Percentiles rank a stretch among this genome's conserved stretches.
Evolutionary conservation across 2,113 vertebrate genomes (phyloP).

Genomic region (Bolborhynchus lineola): DNA sequence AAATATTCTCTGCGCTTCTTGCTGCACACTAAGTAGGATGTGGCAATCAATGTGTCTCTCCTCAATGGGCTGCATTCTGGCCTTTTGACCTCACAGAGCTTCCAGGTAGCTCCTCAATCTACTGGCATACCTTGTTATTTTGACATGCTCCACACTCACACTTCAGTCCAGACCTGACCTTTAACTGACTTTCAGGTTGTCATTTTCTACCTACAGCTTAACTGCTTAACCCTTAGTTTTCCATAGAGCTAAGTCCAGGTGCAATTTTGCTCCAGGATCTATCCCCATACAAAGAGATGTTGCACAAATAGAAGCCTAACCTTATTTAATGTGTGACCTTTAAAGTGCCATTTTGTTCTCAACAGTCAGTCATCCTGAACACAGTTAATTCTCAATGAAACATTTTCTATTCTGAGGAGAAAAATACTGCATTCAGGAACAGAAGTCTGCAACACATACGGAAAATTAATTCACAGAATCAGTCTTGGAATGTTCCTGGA

Average conservation of each 20-base stretch:
- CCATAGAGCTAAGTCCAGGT: neutral
- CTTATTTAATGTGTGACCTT: neutral
- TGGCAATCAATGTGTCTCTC: neutral
- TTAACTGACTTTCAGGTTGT: neutral
- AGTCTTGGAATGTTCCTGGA: neutral
- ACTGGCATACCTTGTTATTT: neutral
- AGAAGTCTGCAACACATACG: neutral
- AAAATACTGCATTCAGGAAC: neutral
- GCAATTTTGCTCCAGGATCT: neutral
- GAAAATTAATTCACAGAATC: neutral
- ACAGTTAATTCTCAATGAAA: neutral
- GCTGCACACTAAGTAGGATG: slow-evolving; percentile 2
- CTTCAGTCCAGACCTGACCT: neutral
- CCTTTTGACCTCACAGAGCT: slow-evolving; percentile 18
- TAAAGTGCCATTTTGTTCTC: neutral
- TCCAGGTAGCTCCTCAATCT: neutral
- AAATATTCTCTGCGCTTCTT: neutral
- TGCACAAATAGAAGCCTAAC: neutral
- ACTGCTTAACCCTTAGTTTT: neutral
- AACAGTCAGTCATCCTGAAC: neutral
- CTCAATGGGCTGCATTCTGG: neutral
- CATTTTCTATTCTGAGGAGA: neutral
- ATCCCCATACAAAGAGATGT: neutral
- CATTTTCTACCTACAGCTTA: neutral
- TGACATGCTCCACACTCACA: neutral